phyloP scores from a whole-genome alignment of 2,797 vertebrate species.

The Halcyon chelicuti region DNA sequence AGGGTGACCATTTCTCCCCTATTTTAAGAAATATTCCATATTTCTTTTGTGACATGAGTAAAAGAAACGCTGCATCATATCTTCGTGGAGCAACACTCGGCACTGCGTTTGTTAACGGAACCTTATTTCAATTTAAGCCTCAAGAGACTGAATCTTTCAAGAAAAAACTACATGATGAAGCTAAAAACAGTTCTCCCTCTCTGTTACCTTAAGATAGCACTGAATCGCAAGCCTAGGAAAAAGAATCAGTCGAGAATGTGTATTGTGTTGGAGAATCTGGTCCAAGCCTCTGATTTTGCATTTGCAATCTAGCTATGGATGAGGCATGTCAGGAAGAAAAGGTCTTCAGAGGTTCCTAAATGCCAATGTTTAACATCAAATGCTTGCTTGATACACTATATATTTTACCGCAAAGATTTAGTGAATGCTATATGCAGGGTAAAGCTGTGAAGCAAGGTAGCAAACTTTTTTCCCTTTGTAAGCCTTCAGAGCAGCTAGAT shows the following conservation, averaged over 20 bases:
- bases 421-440: background rate
- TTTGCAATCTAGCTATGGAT: background rate
- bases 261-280: background rate
- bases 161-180: background rate
- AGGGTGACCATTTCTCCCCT: background rate
- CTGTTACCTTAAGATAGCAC: background rate
- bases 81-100: background rate
- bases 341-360: background rate
- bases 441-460: background rate
- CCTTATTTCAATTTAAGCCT: background rate
- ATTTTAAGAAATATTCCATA: background rate
- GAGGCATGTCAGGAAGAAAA: background rate
- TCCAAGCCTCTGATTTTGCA: background rate
- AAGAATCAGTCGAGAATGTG: background rate
- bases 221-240: background rate
- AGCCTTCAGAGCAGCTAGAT: background rate
- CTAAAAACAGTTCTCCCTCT: background rate
- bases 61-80: background rate
- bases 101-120: background rate
- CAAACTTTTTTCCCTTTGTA: background rate
- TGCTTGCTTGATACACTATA: background rate
- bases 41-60: background rate
- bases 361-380: background rate
- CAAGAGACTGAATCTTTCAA: background rate
- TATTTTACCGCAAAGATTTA: background rate